A percentile compares a stretch with the other conserved stretches of the same genome.
These are phyloP conservation scores for Pelosia muscerda DNA, from an alignment of 2,888 invertebrate genomes.

Conservation along the genomic window DNA sequence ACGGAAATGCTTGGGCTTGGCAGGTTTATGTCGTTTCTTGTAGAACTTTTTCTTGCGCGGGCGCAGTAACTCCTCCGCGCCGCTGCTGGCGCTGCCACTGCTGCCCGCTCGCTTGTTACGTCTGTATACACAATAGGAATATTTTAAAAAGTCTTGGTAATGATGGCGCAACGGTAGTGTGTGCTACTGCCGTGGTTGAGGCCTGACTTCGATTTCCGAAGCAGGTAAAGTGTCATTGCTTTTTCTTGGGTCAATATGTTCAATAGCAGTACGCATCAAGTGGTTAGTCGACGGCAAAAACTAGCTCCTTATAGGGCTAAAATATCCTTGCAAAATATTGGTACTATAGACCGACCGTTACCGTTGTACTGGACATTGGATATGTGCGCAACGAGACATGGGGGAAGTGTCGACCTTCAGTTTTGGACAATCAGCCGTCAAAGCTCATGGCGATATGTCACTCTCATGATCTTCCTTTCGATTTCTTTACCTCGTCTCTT, in stretches of 20 bases:
- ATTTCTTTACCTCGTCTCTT: too few relatives aligned
- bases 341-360: too few relatives aligned
- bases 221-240: neutral
- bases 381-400: too few relatives aligned
- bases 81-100: conserved; percentile 83
- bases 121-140: conserved; percentile 49
- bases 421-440: too few relatives aligned
- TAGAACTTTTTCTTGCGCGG: conserved; percentile 88
- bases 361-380: too few relatives aligned
- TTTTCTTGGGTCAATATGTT: neutral
- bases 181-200: neutral
- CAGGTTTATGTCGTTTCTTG: conserved; percentile 88
- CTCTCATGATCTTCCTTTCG: too few relatives aligned
- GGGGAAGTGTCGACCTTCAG: too few relatives aligned
- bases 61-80: conserved; percentile 79
- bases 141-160: neutral
- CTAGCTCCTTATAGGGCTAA: neutral
- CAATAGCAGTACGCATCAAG: neutral
- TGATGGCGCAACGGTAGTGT: neutral
- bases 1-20: conserved; percentile 81
- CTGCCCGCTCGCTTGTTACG: conserved; percentile 82
- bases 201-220: neutral
- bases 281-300: neutral
- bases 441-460: too few relatives aligned
- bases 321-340: neutral